These are phyloP conservation scores for Nixonia krombeini DNA, from an alignment of 1,140 invertebrate species.

Conservation along the genomic window DNA sequence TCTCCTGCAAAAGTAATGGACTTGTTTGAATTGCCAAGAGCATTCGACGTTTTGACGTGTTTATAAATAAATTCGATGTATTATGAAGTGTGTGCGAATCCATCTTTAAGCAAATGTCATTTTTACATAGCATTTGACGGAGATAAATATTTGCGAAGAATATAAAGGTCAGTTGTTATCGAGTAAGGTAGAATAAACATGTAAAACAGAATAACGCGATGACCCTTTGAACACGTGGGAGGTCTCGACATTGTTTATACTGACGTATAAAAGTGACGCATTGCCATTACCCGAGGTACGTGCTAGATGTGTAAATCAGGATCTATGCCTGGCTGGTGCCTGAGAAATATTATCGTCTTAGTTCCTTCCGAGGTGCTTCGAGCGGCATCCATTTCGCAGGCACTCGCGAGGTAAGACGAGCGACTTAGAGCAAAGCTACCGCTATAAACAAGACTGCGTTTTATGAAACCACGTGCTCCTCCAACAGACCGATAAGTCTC, in stretches of 20 bases:
- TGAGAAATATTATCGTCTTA: constrained; percentile 62
- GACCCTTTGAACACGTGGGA: constrained; percentile 47
- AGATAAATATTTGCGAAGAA: no score
- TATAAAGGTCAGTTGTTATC: constrained; percentile 26
- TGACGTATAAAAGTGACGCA: constrained; percentile 62
- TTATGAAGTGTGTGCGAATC: no score
- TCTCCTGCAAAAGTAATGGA: no score
- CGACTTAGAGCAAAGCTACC: constrained; percentile 52
- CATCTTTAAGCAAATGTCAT: no score
- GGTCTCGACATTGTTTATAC: constrained; percentile 61
- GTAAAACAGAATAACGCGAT: constrained; percentile 36
- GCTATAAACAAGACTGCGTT: constrained; percentile 53
- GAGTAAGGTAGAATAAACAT: constrained; percentile 33
- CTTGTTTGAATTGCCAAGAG: no score
- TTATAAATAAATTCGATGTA: no score
- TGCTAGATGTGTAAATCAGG: constrained; percentile 63
- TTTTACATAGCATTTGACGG: no score
- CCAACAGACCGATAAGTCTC: constrained; percentile 41
- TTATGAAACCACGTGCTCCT: constrained; percentile 50
- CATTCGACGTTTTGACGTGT: no score
- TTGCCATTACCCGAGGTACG: constrained; percentile 59
- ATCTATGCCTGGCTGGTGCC: constrained; percentile 55
- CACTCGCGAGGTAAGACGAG: constrained; percentile 49
- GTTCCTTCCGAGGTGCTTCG: constrained; percentile 45
- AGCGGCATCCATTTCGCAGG: constrained; percentile 48